Evolutionary conservation across 64 coral and sea anemone species (phyloP), one percentile per base, ranked within the genome.

Genomic region (Montipora cactus): DNA sequence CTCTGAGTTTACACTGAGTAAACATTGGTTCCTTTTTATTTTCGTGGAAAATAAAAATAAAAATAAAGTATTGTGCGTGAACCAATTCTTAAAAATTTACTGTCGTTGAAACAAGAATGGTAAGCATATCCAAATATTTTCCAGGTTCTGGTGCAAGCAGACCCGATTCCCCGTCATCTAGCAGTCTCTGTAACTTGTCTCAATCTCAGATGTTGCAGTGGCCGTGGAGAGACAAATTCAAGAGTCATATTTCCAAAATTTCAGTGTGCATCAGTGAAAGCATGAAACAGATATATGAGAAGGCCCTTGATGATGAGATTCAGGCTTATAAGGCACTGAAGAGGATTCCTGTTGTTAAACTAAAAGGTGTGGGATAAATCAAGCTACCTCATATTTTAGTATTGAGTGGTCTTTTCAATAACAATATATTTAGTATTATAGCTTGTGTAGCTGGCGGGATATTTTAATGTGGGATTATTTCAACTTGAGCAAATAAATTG

Each of bases 221-320:
- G 92, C 83, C 76, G 1, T 93, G 92, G 92, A 76, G 92, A 44
- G 92, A 93, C 2, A 84, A 93, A 48, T 93, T 93, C 23, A 93
- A 93, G 92, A 85, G 87, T 72, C 59, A 88, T 22, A 80, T 59
- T 19, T 93, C 92, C n/a, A 87, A 87, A 46, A 88, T 93, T 78
- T 93, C 92, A 52, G 21, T 87, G 19, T 74, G 83, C 51, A 44
- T 93, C 11, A 93, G 76, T 88, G 92, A 93, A 16, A 49, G 20
- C 16, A 88, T 93, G 12, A 93, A 88, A 71, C 47, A 79, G 49
- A 68, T 53, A 7, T 79, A 76, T 75, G 85, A 93, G 8, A 88
- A 78, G 25, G 75, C 92, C n/a, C 84, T 93, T 14, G 92, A 93
- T 52, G 92, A 93, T 28, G 67, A 88, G 66, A 52, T 58, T 8